Evolutionary conservation across 2,888 invertebrate genomes (phyloP).

Genomic region (Ecdyonurus torrentis): DNA sequence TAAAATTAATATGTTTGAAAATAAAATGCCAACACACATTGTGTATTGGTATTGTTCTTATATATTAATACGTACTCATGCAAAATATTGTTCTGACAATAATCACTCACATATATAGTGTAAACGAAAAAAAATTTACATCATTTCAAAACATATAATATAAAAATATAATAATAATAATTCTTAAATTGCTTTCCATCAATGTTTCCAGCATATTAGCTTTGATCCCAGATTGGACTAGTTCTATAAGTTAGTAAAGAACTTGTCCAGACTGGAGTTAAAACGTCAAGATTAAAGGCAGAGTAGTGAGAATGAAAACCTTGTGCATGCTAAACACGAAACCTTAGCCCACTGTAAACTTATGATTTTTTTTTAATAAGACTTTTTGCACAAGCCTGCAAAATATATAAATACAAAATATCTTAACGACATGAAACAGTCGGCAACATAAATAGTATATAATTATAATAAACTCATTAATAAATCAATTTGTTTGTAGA

Average conservation of each 20-base stretch:
- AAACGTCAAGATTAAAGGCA: not conserved
- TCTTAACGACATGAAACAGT: too few species aligned
- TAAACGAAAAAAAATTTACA: too few species aligned
- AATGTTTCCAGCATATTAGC: not conserved
- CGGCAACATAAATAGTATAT: too few species aligned
- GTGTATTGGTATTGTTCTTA: not conserved
- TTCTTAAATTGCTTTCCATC: not conserved
- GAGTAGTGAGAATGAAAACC: not conserved
- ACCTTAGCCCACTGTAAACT: not conserved
- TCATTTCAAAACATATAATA: too few species aligned
- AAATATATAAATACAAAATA: too few species aligned
- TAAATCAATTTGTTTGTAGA: too few species aligned
- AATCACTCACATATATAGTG: too few species aligned
- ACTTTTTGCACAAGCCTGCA: too few species aligned
- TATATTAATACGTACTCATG: not conserved
- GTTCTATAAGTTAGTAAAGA: not conserved
- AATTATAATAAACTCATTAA: too few species aligned
- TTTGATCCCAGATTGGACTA: not conserved
- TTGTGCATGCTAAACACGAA: not conserved
- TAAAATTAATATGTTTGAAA: not conserved
- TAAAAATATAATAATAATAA: not conserved
- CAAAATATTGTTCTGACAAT: not conserved
- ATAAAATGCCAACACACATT: not conserved
- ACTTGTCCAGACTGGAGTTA: not conserved
- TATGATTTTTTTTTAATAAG: too few species aligned